A percentile compares a stretch with the other conserved stretches of the same genome.
phyloP scores from a whole-genome alignment of 2,888 invertebrate genomes.

The Dolichopus griseipennis region DNA sequence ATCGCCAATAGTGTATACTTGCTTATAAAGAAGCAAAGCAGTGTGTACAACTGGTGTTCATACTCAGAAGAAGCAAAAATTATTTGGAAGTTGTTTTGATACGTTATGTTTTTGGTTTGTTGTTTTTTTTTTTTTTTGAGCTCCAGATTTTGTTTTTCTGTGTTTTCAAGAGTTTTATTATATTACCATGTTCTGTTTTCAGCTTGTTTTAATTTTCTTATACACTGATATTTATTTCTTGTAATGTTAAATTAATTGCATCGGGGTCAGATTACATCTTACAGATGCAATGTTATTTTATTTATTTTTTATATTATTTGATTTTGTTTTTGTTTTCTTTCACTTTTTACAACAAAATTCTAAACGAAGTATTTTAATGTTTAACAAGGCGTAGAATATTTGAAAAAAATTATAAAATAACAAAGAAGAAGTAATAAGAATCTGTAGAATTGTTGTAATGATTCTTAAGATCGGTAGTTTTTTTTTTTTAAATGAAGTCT shows the following conservation, averaged over 20 bases:
- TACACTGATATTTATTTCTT: not conserved
- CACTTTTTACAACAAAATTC: not conserved
- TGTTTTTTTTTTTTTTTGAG: not conserved
- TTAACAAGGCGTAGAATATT: not conserved
- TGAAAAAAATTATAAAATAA: not conserved
- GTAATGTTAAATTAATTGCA: slow-evolving; percentile 6
- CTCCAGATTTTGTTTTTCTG: not conserved
- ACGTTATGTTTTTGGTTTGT: not conserved
- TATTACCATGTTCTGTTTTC: not conserved
- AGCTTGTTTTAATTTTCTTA: not conserved
- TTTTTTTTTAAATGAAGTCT: too few relatives aligned
- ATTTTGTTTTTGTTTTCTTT: too few relatives aligned
- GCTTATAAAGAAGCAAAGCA: not conserved
- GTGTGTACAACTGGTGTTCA: not conserved
- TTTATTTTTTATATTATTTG: not conserved
- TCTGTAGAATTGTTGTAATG: too few relatives aligned
- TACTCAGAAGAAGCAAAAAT: not conserved
- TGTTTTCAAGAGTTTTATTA: not conserved
- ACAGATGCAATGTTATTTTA: not conserved
- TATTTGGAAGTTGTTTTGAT: not conserved
- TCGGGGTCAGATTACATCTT: not conserved
- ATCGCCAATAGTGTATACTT: not conserved
- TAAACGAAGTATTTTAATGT: not conserved
- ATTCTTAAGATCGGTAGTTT: too few relatives aligned
- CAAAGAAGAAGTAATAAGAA: too few relatives aligned